Evolutionary conservation across 2,888 invertebrate genomes (phyloP).

Genomic region (Gastracanthus pulcherrimus): DNA sequence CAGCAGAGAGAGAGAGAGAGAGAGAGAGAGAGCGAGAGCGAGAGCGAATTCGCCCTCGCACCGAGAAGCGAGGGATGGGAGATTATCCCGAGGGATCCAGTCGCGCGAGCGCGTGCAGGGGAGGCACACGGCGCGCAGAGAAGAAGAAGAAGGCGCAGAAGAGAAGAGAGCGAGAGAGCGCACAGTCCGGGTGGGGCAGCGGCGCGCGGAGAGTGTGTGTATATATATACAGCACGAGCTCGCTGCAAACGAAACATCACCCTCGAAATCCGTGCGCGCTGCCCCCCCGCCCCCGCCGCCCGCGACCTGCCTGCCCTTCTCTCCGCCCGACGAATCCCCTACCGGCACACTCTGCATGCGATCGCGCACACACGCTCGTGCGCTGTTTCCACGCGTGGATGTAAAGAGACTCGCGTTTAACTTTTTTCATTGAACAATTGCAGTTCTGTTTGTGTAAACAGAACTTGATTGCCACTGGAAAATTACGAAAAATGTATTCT

Average conservation of each 20-base stretch:
- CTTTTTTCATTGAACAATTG: too few species aligned
- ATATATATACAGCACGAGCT: neutral
- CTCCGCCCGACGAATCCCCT: constrained; percentile 34
- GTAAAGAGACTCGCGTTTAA: too few species aligned
- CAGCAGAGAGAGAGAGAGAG: constrained; percentile 25
- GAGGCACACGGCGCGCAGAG: constrained; percentile 62
- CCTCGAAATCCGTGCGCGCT: constrained; percentile 72
- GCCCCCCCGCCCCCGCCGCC: constrained; percentile 31
- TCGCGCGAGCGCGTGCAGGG: constrained; percentile 36
- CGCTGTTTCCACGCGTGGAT: too few species aligned
- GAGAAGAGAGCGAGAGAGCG: too few species aligned
- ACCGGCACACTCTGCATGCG: neutral
- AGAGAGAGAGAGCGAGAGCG: constrained; percentile 43
- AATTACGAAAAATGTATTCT: too few species aligned
- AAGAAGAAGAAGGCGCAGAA: neutral
- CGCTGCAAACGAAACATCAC: constrained; percentile 73
- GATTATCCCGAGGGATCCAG: constrained; percentile 72
- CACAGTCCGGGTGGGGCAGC: neutral
- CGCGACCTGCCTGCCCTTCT: constrained; percentile 52
- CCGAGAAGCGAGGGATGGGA: constrained; percentile 64
- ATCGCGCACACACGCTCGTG: neutral
- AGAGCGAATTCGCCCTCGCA: constrained; percentile 56
- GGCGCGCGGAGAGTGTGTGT: neutral
- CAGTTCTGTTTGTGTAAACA: too few species aligned
- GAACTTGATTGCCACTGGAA: too few species aligned